Conservation (phyloP, 1,140 invertebrate genomes). For the Drosophila orosa region DNA sequence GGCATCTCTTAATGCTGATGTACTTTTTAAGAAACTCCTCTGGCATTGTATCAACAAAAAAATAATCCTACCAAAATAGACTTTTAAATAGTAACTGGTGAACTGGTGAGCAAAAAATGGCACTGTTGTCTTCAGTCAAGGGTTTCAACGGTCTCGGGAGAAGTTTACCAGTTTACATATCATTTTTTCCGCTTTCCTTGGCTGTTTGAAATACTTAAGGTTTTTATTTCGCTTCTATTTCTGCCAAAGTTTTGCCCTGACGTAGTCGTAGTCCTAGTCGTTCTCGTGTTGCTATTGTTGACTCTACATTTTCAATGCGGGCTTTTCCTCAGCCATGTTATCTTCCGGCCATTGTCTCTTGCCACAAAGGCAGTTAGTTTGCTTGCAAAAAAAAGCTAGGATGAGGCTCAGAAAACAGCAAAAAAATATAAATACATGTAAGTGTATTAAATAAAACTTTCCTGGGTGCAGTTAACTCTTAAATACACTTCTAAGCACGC, state of each 20-base stretch:
- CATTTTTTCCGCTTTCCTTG: conserved; percentile 34
- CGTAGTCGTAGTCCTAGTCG: conserved; percentile 17
- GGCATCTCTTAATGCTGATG: conserved; percentile 23
- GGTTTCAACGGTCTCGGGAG: conserved; percentile 4
- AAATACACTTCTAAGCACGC: conserved; percentile 8
- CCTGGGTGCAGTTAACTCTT: not conserved
- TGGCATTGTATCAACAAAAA: not conserved
- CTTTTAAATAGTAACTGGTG: conserved; percentile 6
- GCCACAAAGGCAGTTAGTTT: conserved; percentile 48
- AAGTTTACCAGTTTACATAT: conserved; percentile 44
- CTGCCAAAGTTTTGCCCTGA: conserved; percentile 62
- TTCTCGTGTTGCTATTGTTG: conserved; percentile 47
- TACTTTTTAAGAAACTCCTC: conserved; percentile 25
- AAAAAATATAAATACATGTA: conserved; percentile 29
- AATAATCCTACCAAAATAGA: conserved; percentile 2
- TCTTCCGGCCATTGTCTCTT: conserved; percentile 66
- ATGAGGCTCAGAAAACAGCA: conserved; percentile 5
- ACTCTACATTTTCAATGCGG: conserved; percentile 50
- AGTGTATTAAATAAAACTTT: conserved; percentile 12
- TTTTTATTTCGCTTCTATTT: conserved; percentile 73
- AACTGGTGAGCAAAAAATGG: not conserved
- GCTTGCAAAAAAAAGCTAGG: conserved; percentile 38
- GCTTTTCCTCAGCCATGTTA: conserved; percentile 57
- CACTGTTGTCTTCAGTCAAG: conserved; percentile 10
- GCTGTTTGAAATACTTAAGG: conserved; percentile 63